Evolutionary conservation across 2,888 invertebrate genomes (phyloP).

Genomic region (Copidosoma aretas): DNA sequence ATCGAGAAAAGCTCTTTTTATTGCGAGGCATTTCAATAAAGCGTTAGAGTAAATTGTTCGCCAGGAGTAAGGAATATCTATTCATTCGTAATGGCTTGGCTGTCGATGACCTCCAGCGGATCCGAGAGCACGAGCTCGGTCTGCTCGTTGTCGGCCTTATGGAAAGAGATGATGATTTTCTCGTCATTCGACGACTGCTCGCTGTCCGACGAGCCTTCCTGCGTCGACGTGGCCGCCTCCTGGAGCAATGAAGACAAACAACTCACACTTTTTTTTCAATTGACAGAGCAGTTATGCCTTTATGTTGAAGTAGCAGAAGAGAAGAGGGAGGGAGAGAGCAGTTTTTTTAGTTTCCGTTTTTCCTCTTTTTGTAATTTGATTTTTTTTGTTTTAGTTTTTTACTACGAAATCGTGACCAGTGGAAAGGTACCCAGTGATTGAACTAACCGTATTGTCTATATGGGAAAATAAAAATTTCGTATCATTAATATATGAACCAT

Average conservation of each 20-base stretch:
- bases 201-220: conserved; percentile 74
- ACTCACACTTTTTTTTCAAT: no score
- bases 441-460: conserved; percentile 32
- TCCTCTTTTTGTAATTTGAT: conserved; percentile 11
- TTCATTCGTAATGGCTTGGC: conserved; percentile 51
- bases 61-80: conserved; percentile 43
- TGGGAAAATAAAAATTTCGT: conserved; percentile 32
- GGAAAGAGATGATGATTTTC: conserved; percentile 79
- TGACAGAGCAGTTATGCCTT: no score
- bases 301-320: neutral
- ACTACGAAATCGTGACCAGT: conserved; percentile 30
- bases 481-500: conserved; percentile 18
- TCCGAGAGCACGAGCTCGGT: conserved; percentile 61
- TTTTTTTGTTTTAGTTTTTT: no score
- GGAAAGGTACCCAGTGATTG: conserved; percentile 36
- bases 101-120: conserved; percentile 54
- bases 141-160: conserved; percentile 66
- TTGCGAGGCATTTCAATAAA: conserved; percentile 22
- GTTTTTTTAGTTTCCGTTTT: neutral
- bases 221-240: conserved; percentile 78
- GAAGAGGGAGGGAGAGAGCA: neutral
- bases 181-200: conserved; percentile 73
- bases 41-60: conserved; percentile 38
- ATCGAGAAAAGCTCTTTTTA: neutral
- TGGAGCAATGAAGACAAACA: conserved; percentile 53